Evolutionary conservation across 2,888 invertebrate species (phyloP), one percentile per base, ranked within the genome.

Genomic region (Camptogramma bilineatum): DNA sequence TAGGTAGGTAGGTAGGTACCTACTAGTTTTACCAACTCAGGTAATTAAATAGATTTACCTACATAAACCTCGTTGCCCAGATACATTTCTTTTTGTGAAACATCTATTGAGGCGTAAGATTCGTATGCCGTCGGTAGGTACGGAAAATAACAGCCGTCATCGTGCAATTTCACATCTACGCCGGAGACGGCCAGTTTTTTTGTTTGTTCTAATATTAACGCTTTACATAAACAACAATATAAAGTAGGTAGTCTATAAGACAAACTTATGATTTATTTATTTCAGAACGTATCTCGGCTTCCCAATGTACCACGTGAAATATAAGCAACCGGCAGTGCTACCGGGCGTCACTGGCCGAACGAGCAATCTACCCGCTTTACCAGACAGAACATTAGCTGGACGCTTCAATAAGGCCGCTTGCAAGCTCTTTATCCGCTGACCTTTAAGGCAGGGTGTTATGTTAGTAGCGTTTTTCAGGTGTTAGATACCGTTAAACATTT

Each of bases 251-350:
- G 4, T 28, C 28, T 7, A 8, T 28, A 3, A 28, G 28, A 3
- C 4, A 28, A 28, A 8, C 28, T 28, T 28, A 28, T 8, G 28
- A 7, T 21, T 9, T 21, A 13, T 21, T 21, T 57, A 47, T 59
- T 66, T 18, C 83, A 95, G 94, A 17, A 87, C 86, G 0, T 95
- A 95, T 73, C 78, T 94, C 56, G 89, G 92, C 63, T 94, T 89
- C 83, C 95, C 95, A 16, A 86, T 85, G 74, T 93, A 87, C 76
- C 94, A 94, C 73, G 93, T 94, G 53, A 93, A 94, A 70, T 95
- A 95, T 77, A 95, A 94, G 76, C 91, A 93, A 74, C 95, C 95
- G 0, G 64, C 86, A 17, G 93, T 94, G n/a, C 73, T 95, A 42
- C 94, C 95, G 0, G 78, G 86, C 31, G 92, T 85, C 7, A 81